Conservation (phyloP, 23 tunicate species). For the Trididemnum clinides region DNA sequence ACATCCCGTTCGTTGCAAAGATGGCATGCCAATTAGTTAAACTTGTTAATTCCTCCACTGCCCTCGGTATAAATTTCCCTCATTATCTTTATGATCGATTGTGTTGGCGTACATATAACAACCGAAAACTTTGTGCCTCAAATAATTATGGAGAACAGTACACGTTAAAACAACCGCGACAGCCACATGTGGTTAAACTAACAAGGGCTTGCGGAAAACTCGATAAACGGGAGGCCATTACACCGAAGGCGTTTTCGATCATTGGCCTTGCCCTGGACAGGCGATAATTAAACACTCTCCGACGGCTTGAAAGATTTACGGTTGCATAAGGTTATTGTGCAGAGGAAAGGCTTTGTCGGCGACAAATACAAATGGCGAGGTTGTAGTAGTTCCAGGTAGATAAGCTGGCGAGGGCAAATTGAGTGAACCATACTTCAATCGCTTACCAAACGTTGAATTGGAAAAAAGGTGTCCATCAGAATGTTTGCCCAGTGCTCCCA, state of each 20-base stretch:
- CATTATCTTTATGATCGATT: too few relatives aligned
- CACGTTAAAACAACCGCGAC: too few relatives aligned
- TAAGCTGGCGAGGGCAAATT: neutral
- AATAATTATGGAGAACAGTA: too few relatives aligned
- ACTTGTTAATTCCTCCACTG: too few relatives aligned
- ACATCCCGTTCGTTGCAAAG: too few relatives aligned
- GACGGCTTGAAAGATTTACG: neutral
- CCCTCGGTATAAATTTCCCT: too few relatives aligned
- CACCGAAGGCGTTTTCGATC: conserved; percentile 21
- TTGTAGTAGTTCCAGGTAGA: neutral
- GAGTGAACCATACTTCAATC: neutral
- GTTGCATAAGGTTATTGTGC: conserved; percentile 8
- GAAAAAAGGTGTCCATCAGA: conserved; percentile 46
- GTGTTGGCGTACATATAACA: too few relatives aligned
- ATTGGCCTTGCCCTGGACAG: conserved; percentile 31
- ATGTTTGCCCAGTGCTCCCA: conserved; percentile 52
- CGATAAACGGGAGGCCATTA: conserved; percentile 4
- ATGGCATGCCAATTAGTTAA: too few relatives aligned
- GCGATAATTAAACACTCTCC: conserved; percentile 26
- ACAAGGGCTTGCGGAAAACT: too few relatives aligned
- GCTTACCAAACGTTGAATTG: conserved; percentile 33
- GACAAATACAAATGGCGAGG: conserved; percentile 38
- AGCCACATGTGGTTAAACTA: too few relatives aligned
- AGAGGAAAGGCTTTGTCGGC: conserved; percentile 62
- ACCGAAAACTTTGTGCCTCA: too few relatives aligned